phyloP scores from a whole-genome alignment of 2,797 vertebrate species.

The Thamnophis elegans region DNA sequence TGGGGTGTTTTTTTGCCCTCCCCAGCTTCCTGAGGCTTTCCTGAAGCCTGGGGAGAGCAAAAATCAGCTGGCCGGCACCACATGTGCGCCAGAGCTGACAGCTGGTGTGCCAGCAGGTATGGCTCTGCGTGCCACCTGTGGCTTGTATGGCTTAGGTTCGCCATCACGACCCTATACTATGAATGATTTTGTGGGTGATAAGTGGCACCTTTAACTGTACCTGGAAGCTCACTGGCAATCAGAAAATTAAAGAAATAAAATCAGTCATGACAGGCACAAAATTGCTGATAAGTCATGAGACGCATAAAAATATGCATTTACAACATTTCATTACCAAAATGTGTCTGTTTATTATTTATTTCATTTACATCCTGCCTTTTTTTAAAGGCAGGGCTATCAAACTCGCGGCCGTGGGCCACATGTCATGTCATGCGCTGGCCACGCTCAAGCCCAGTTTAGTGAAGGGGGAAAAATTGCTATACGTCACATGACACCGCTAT shows the following conservation, averaged over 20 bases:
- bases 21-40: no score
- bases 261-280: neutral
- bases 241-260: neutral
- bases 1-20: no score
- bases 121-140: no score
- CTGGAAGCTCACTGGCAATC: neutral
- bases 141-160: no score
- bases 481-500: no score
- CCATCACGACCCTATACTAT: neutral
- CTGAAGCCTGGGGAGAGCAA: no score
- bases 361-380: neutral
- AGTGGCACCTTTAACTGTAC: neutral
- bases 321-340: neutral
- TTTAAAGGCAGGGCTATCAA: neutral
- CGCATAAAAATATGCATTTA: neutral
- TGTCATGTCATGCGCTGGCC: no score
- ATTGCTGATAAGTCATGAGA: neutral
- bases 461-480: no score
- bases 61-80: no score
- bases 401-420: accelerated
- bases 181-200: neutral
- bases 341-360: neutral
- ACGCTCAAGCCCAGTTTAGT: no score
- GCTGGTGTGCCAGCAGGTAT: no score
- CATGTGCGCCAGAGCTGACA: no score